phyloP scores from a whole-genome alignment of 2,797 vertebrate genomes.

The Zenarchopterus dispar region DNA sequence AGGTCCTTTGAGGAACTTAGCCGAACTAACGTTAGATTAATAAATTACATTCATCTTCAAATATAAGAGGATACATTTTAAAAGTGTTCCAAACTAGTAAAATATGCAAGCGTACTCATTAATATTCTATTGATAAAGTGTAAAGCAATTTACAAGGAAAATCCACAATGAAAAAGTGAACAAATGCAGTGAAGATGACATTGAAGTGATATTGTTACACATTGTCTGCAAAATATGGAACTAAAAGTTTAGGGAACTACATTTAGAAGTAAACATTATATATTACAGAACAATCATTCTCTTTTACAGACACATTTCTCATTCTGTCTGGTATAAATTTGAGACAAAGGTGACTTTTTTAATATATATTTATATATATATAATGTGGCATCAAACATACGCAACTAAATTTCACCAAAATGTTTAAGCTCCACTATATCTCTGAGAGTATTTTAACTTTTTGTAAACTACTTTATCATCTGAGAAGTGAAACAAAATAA shows the following conservation, averaged over 20 bases:
- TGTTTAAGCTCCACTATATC: conserved; percentile 46
- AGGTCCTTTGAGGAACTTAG: conserved; percentile 65
- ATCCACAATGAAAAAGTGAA: conserved; percentile 38
- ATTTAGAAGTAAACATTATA: conserved; percentile 22
- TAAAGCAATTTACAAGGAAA: conserved; percentile 63
- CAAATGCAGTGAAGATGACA: conserved; percentile 42
- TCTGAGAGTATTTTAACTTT: conserved; percentile 46
- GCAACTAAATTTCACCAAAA: conserved; percentile 49
- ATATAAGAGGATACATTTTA: conserved; percentile 74
- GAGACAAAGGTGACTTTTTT: conserved; percentile 8
- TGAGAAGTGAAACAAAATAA: conserved; percentile 39
- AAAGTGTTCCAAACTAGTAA: conserved; percentile 69
- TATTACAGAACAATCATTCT: conserved; percentile 15
- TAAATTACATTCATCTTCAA: conserved; percentile 87
- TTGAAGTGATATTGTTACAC: conserved; percentile 33
- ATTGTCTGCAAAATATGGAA: conserved; percentile 35
- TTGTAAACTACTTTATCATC: conserved; percentile 34
- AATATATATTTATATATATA: no score
- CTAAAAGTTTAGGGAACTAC: conserved; percentile 19
- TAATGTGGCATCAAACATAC: conserved; percentile 54
- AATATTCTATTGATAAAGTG: conserved; percentile 65
- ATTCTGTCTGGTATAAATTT: conserved; percentile 30
- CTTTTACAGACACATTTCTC: conserved; percentile 28
- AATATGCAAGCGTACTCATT: conserved; percentile 64
- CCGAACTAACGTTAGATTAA: conserved; percentile 75